Evolutionary conservation across 1,140 invertebrate genomes (phyloP), one percentile per base, ranked within the genome.

Genomic region (Zaprionus camerounensis): DNA sequence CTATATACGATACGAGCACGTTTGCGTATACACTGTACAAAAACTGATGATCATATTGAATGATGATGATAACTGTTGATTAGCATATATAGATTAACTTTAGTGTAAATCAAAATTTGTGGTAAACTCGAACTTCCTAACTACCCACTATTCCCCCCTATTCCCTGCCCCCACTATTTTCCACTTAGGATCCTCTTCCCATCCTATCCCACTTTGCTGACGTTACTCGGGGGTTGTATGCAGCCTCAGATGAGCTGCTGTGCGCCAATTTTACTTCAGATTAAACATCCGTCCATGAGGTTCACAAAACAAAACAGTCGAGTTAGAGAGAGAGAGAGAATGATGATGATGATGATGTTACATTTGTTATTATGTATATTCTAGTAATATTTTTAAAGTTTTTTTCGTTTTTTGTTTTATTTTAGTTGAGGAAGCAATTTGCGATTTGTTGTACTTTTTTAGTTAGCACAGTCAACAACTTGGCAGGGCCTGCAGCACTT

Each of bases 201-300:
- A 36, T n/a, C 31, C 55, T 55, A 9, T 36, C 36, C 65, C 28
- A 26, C 46, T 76, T 81, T 75, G 83, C 84, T 87, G 80, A 83
- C 75, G 64, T 76, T 69, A 81, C 70, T 73, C 81, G 81, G 85
- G 75, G 85, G 75, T 84, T 90, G 84, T 90, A 88, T 84, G 84
- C 85, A 90, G 84, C 78, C 81, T 73, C 64, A 77, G 61, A 49
- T 77, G 58, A 80, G 78, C 78, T 71, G 76, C 85, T 88, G 85
- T 85, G 85, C 85, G 81, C 85, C 69, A 85, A 79, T 81, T 90
- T 88, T 81, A 90, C 85, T 90, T 90, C 86, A 90, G 78, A 90
- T 85, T 91, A 34, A 86, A 91, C 86, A 90, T 90, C 85, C 85
- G 85, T 90, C 85, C 85, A 90, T 91, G 86, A 90, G 83, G 85